A percentile compares a stretch with the other conserved stretches of the same genome.
Conservation (phyloP, 2,113 vertebrate species). For the Bufo gargarizans region DNA sequence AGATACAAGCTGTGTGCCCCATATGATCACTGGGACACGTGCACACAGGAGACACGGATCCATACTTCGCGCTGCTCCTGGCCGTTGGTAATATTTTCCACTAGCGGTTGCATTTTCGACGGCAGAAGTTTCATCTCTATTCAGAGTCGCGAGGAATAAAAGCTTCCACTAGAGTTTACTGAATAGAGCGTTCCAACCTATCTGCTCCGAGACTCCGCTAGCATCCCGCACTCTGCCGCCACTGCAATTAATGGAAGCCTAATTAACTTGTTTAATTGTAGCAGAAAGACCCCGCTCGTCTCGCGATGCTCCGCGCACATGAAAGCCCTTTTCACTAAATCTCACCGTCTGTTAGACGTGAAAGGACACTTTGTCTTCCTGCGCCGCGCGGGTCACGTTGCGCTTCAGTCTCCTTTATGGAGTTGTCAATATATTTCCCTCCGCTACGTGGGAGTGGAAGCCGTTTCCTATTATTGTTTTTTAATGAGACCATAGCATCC, state of each 20-base stretch:
- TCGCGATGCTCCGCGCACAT: not conserved
- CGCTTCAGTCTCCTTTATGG: not conserved
- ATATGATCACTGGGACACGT: not conserved
- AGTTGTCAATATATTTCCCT: not conserved
- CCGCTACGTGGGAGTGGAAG: constrained; percentile 16
- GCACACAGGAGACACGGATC: not conserved
- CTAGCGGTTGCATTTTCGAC: not conserved
- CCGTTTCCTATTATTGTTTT: constrained; percentile 17
- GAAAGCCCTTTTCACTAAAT: constrained; percentile 24
- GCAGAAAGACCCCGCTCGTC: not conserved
- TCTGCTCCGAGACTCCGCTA: not conserved
- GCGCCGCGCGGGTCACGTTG: not conserved
- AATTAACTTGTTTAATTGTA: constrained; percentile 44
- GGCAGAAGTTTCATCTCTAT: not conserved
- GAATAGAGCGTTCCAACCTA: not conserved
- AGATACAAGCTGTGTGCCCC: not conserved
- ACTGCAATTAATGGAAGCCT: not conserved
- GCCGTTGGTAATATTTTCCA: not conserved
- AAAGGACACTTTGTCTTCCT: constrained; percentile 9
- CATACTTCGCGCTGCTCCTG: not conserved
- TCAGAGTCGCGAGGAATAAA: not conserved
- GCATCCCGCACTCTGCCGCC: not conserved
- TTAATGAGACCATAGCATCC: constrained; percentile 37
- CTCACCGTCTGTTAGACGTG: not conserved
- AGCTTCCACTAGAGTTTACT: not conserved